Evolutionary conservation across 2,797 vertebrate genomes (phyloP).

Genomic region (Cichlasoma orientale): DNA sequence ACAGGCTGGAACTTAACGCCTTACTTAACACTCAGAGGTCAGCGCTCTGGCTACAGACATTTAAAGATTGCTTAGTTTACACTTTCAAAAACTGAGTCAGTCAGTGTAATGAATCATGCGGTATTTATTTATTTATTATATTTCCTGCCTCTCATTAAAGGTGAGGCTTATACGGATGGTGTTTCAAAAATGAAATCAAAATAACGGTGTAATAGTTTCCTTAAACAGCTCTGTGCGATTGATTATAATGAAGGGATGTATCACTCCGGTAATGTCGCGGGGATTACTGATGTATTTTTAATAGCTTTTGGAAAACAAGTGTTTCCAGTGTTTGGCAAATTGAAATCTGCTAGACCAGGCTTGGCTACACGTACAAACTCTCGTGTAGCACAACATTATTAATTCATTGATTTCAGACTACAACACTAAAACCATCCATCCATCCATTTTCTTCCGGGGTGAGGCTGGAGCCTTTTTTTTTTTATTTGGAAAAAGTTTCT

Average conservation of each 20-base stretch:
- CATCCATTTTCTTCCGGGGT: too few species aligned
- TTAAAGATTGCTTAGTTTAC: neutral
- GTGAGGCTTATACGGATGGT: neutral
- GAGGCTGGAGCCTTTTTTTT: neutral
- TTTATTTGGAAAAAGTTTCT: neutral
- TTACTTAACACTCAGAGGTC: too few species aligned
- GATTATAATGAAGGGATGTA: neutral
- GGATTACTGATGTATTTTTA: conserved; percentile 8
- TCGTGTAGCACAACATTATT: neutral
- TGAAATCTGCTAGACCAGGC: neutral
- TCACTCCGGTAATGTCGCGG: neutral
- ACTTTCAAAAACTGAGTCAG: neutral
- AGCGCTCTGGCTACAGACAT: neutral
- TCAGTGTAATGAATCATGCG: neutral
- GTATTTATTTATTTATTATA: neutral
- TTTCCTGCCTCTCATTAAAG: neutral
- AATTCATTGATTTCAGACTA: neutral
- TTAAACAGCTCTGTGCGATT: conserved; percentile 3
- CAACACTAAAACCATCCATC: neutral
- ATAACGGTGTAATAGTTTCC: neutral
- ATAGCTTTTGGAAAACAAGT: neutral
- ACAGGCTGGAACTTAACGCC: neutral
- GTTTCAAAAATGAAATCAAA: neutral
- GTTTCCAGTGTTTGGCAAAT: neutral
- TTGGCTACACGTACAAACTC: neutral